phyloP scores from a whole-genome alignment of 1,140 invertebrate genomes.

The Heliconius hermathena region DNA sequence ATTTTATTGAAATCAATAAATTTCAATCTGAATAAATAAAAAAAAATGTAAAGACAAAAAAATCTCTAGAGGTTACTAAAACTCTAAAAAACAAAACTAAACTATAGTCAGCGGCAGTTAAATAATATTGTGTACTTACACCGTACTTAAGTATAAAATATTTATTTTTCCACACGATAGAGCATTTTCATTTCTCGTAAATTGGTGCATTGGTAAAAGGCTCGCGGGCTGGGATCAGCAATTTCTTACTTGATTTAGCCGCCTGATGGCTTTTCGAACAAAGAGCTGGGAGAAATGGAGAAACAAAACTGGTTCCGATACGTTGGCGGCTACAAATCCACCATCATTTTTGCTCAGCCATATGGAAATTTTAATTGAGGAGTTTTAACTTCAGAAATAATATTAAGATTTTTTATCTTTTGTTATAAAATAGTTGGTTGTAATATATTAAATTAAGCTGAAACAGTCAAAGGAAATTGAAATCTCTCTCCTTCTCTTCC shows the following conservation, averaged over 20 bases:
- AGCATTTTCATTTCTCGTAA: conserved; percentile 53
- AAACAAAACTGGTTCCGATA: conserved; percentile 50
- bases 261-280: conserved; percentile 68
- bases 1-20: too few relatives aligned
- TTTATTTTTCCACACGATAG: conserved; percentile 34
- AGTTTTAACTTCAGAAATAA: conserved; percentile 19
- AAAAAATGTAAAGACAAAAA: too few relatives aligned
- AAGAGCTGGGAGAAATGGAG: conserved; percentile 58
- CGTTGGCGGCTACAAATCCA: conserved; percentile 23
- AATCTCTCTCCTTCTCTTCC: too few relatives aligned
- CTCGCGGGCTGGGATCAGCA: conserved; percentile 57
- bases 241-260: conserved; percentile 76
- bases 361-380: conserved; percentile 41
- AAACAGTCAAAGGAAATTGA: too few relatives aligned
- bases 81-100: background rate
- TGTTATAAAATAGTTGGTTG: background rate
- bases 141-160: conserved; percentile 3
- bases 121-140: background rate
- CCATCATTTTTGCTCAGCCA: conserved; percentile 38
- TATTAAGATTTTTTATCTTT: background rate
- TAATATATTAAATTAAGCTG: too few relatives aligned
- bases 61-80: too few relatives aligned
- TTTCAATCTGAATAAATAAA: too few relatives aligned
- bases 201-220: conserved; percentile 34
- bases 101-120: background rate